Base-by-base conservation (phyloP, 92 coral and sea anemone genomes). In the Umimayanthus kanabou region DNA sequence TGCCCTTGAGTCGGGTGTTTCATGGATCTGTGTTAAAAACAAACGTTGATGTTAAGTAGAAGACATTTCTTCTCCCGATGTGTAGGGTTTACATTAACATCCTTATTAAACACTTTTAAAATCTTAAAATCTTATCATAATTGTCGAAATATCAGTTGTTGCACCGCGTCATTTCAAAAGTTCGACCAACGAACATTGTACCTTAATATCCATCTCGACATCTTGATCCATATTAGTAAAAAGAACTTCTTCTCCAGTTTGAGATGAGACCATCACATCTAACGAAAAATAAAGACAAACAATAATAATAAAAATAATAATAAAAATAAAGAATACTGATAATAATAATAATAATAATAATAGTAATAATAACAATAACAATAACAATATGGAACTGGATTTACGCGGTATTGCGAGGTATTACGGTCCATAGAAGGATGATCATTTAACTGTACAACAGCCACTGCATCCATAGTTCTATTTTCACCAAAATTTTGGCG, bases 161-260 rank as follows among this genome's bases (percentile, higher is more conserved):
- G 22, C n/a, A 61, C 26, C 25, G 22, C 69, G 69, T 61, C 25
- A 23, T 18, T 23, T 18, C 4, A 61, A 61, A 61, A 61, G 25
- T 9, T 61, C 22, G 26, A 23, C 58, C 18, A 61, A 57, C 23
- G 69, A 61, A 20, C 43, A 76, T 4, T 76, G 39, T 71, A 82
- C 86, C 86, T 82, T 82, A 23, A 82, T 82, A 71, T 83, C 87
- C 69, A 90, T 83, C 76, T 95, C 98, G 15, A 93, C 92, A 77
- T 95, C 96, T 89, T 95, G 96, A 61, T 94, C 94, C 98, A 95
- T 91, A 50, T 95, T 95, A 33, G 98, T 95, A 76, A 97, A 97
- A 39, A 97, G 82, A 2, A 97, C 99, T 82, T 97, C 96, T 11
- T 94, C 99, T 74, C 99, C 99, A 25, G 91, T 89, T 28, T 93